Conservation (phyloP, 1,140 invertebrate genomes). For the Leptopilina boulardi region DNA sequence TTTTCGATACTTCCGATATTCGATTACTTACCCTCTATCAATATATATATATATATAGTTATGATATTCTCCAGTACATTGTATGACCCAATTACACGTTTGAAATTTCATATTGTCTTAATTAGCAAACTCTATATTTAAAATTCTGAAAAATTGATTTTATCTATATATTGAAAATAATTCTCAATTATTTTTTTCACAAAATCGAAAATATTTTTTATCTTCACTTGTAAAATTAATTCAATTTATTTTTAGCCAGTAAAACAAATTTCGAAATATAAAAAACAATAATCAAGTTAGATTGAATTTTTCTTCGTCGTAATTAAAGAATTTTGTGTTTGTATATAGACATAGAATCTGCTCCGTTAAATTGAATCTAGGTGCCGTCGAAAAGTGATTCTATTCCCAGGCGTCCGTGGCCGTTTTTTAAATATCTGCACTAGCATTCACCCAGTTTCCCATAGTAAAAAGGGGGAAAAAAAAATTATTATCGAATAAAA, state of each 20-base stretch:
- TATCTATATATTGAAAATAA: no score
- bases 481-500: not conserved
- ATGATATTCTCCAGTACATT: not conserved
- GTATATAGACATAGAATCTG: not conserved
- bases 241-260: not conserved
- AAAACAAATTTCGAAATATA: not conserved
- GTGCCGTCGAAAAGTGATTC: slow-evolving; percentile 12
- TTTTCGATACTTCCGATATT: slow-evolving; percentile 35
- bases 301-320: not conserved
- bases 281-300: not conserved
- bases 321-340: not conserved
- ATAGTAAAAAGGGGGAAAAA: not conserved
- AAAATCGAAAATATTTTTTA: no score
- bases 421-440: slow-evolving; percentile 14
- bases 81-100: not conserved
- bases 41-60: not conserved
- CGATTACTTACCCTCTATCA: slow-evolving; percentile 7
- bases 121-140: no score
- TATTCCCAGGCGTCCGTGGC: slow-evolving; percentile 15
- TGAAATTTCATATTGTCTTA: no score
- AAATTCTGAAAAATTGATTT: no score
- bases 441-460: not conserved
- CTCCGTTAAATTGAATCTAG: not conserved
- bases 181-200: no score
- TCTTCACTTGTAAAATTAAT: not conserved